A percentile compares a stretch with the other conserved stretches of the same genome.
Conservation (phyloP, 1,140 invertebrate genomes). For the Ips nitidus region DNA sequence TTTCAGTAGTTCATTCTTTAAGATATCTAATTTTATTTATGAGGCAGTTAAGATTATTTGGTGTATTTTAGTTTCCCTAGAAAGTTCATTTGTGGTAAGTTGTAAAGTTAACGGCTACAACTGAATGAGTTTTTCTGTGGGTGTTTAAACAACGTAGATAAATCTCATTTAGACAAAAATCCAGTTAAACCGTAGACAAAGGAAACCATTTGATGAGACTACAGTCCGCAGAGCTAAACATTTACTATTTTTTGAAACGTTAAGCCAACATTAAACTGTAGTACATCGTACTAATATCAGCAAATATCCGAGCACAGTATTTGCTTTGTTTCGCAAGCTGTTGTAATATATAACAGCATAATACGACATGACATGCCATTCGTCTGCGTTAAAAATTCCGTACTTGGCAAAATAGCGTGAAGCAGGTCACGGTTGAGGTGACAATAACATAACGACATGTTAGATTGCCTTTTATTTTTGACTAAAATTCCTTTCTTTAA, state of each 20-base stretch:
- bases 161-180: slow-evolving; percentile 15
- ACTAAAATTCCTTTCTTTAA: background rate
- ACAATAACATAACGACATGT: slow-evolving; percentile 8
- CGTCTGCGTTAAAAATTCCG: slow-evolving; percentile 34
- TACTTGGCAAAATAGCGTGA: slow-evolving; percentile 20
- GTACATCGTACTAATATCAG: slow-evolving; percentile 32
- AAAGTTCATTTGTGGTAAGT: too few relatives aligned
- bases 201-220: slow-evolving; percentile 21
- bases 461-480: background rate
- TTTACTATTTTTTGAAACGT: slow-evolving; percentile 29
- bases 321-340: slow-evolving; percentile 33
- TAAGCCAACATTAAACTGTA: slow-evolving; percentile 28
- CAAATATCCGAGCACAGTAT: slow-evolving; percentile 31
- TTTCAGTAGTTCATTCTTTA: slow-evolving; percentile 7
- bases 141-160: too few relatives aligned
- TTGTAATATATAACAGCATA: slow-evolving; percentile 35
- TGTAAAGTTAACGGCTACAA: too few relatives aligned
- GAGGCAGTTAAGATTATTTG: too few relatives aligned
- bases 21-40: slow-evolving; percentile 18
- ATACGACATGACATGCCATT: slow-evolving; percentile 33
- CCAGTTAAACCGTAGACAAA: slow-evolving; percentile 13
- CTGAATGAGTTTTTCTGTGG: too few relatives aligned
- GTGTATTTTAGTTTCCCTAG: too few relatives aligned
- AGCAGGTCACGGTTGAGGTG: slow-evolving; percentile 17
- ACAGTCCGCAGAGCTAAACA: slow-evolving; percentile 15